phyloP scores from a whole-genome alignment of 1,140 invertebrate species.

The Penaeus indicus region DNA sequence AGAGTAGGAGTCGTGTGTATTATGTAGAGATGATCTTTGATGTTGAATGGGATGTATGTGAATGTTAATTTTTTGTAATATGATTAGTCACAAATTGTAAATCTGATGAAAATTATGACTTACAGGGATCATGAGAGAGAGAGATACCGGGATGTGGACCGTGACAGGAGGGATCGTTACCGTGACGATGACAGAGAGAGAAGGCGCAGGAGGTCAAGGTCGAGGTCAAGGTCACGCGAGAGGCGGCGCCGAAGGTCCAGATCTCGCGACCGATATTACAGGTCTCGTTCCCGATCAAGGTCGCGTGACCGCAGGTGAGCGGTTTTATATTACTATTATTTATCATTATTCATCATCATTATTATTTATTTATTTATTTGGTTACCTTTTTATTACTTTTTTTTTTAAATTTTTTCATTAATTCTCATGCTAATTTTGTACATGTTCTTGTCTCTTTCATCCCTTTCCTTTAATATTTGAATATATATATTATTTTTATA shows the following conservation, averaged over 20 bases:
- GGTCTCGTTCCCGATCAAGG: conserved; percentile 63
- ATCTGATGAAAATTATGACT: conserved; percentile 15
- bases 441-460: not conserved
- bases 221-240: conserved; percentile 58
- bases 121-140: conserved; percentile 67
- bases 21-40: too few species aligned
- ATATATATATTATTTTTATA: not conserved
- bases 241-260: conserved; percentile 64
- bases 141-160: conserved; percentile 64
- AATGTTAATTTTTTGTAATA: not conserved
- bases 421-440: not conserved
- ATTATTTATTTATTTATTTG: too few species aligned
- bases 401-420: not conserved
- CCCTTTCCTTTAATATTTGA: not conserved
- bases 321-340: not conserved
- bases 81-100: not conserved
- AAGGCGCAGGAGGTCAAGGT: conserved; percentile 63
- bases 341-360: too few species aligned
- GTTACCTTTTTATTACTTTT: too few species aligned
- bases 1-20: too few species aligned
- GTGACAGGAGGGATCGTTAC: conserved; percentile 62
- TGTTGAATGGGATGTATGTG: too few species aligned
- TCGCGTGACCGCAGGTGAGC: conserved; percentile 60
- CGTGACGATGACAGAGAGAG: conserved; percentile 63
- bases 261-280: conserved; percentile 67